Conservation (phyloP, 1,140 invertebrate genomes). For the Phenacoccus solenopsis region DNA sequence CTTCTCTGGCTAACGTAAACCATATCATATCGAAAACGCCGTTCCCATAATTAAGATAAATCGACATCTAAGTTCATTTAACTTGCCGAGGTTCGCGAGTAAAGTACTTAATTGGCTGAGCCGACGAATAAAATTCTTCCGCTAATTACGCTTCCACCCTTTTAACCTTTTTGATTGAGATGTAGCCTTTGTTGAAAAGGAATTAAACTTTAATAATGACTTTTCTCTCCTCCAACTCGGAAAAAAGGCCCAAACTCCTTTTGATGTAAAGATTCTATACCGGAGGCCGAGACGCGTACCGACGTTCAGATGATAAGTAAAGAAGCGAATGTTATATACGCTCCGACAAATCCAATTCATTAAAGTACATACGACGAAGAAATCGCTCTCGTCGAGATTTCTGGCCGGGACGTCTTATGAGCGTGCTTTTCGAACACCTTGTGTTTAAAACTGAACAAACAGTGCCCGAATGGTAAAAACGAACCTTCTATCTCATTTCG, state of each 20-base stretch:
- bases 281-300: not conserved
- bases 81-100: too few relatives aligned
- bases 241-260: not conserved
- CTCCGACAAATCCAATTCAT: slow-evolving; percentile 15
- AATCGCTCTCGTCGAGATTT: not conserved
- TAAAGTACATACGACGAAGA: not conserved
- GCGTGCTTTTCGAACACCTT: slow-evolving; percentile 1
- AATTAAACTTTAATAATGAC: slow-evolving; percentile 16
- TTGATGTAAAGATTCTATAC: not conserved
- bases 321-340: not conserved
- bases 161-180: slow-evolving; percentile 12
- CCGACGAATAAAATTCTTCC: not conserved
- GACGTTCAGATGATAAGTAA: too few relatives aligned
- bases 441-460: slow-evolving; percentile 9
- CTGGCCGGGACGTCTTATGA: not conserved
- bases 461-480: not conserved
- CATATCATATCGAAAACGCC: too few relatives aligned
- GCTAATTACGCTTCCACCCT: not conserved
- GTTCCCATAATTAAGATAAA: too few relatives aligned
- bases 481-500: slow-evolving; percentile 1
- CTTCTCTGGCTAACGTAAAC: too few relatives aligned
- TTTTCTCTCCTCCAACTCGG: not conserved
- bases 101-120: slow-evolving; percentile 9
- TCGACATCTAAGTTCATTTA: too few relatives aligned
- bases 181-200: not conserved